Evolutionary conservation across 2,797 vertebrate species (phyloP).

Genomic region (Heteromormyrus szaboi): DNA sequence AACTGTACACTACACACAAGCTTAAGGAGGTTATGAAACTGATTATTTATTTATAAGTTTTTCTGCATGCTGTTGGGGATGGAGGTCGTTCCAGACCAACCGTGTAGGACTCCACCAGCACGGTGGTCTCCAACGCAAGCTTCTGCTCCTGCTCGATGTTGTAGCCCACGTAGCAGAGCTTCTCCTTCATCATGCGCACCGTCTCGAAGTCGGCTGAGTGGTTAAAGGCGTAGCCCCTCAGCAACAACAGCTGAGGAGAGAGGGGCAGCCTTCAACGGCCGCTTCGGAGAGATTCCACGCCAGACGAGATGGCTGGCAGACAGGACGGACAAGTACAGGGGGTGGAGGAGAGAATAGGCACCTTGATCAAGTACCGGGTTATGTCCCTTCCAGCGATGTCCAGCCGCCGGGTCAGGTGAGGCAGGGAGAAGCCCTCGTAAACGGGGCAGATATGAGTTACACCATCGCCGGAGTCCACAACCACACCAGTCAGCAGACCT

Average conservation of each 20-base stretch:
- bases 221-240: conserved; percentile 84
- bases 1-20: neutral
- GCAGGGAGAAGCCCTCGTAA: conserved; percentile 81
- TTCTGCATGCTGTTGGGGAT: neutral
- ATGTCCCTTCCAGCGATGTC: conserved; percentile 82
- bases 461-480: conserved; percentile 80
- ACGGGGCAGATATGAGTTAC: conserved; percentile 83
- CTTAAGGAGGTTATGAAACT: neutral
- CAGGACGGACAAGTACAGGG: neutral
- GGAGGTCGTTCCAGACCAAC: neutral
- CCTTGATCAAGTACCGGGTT: conserved; percentile 83
- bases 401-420: conserved; percentile 76
- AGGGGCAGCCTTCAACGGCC: neutral
- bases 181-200: conserved; percentile 87
- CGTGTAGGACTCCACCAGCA: conserved; percentile 35
- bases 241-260: conserved; percentile 64
- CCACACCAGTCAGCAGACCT: conserved; percentile 79
- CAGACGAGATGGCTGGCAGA: neutral
- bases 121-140: conserved; percentile 79
- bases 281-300: neutral
- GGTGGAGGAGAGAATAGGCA: conserved; percentile 27
- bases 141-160: conserved; percentile 88
- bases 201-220: conserved; percentile 87
- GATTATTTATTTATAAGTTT: neutral
- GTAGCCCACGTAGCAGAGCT: conserved; percentile 82